Conservation (phyloP, 1,140 invertebrate genomes). For the Acyrthosiphon pisum region DNA sequence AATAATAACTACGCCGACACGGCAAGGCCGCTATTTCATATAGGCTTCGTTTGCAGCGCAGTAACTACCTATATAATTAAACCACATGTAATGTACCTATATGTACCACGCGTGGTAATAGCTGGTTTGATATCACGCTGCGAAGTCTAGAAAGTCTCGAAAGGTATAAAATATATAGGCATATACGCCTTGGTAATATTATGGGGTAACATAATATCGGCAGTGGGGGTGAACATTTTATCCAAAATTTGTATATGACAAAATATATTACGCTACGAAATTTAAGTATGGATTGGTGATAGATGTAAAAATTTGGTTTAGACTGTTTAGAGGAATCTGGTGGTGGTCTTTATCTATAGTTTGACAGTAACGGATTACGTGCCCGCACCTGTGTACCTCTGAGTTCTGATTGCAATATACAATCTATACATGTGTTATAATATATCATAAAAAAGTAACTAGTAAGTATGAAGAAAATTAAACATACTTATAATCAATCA, state of each 20-base stretch:
- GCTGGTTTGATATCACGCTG: too few relatives aligned
- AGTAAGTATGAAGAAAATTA: too few relatives aligned
- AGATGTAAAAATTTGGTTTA: background rate
- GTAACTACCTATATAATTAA: background rate
- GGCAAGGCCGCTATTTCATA: background rate
- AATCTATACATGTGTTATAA: background rate
- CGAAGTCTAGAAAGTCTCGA: too few relatives aligned
- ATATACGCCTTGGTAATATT: too few relatives aligned
- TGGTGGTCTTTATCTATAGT: background rate
- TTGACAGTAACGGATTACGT: background rate
- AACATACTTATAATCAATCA: too few relatives aligned
- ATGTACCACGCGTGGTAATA: too few relatives aligned
- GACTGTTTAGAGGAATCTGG: background rate
- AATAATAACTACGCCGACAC: background rate
- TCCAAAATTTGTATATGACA: background rate
- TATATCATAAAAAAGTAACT: too few relatives aligned
- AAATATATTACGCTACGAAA: too few relatives aligned
- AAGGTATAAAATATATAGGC: too few relatives aligned
- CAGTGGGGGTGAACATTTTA: background rate
- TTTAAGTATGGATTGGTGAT: too few relatives aligned
- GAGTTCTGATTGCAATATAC: background rate
- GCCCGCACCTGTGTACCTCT: background rate
- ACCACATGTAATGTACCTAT: too few relatives aligned
- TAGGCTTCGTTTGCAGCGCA: background rate
- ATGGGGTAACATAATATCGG: too few relatives aligned